phyloP scores from a whole-genome alignment of 2,888 invertebrate genomes.

The Gerris lacustris region DNA sequence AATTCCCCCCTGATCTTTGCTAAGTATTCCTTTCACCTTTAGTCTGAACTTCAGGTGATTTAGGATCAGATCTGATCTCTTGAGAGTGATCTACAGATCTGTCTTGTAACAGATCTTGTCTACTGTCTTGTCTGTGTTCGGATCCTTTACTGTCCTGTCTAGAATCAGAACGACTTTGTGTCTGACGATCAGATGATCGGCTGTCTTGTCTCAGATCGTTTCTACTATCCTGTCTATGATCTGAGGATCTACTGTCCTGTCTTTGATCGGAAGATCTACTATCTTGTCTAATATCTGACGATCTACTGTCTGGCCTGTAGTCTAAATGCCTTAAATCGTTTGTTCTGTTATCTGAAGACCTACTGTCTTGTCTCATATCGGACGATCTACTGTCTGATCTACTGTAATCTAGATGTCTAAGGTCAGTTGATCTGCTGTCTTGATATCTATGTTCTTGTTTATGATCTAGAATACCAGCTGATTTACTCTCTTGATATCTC shows the following conservation, averaged over 20 bases:
- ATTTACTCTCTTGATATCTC: neutral
- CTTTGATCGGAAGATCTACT: constrained; percentile 1
- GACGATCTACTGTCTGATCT: neutral
- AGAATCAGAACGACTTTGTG: neutral
- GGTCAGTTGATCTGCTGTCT: neutral
- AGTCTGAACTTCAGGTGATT: neutral
- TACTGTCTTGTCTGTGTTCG: neutral
- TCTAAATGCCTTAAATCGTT: neutral
- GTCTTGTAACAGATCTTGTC: neutral
- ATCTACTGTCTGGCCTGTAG: neutral
- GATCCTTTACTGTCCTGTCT: neutral
- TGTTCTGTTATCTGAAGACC: neutral
- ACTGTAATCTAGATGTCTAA: neutral
- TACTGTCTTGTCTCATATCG: neutral
- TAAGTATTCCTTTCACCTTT: neutral
- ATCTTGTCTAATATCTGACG: neutral
- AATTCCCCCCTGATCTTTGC: constrained; percentile 1
- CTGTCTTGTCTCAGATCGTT: neutral
- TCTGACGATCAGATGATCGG: neutral
- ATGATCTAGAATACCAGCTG: neutral
- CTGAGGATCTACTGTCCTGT: neutral
- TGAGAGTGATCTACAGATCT: no score
- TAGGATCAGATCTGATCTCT: neutral
- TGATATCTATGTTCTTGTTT: neutral
- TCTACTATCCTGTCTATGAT: neutral